phyloP scores from a whole-genome alignment of 1,140 invertebrate genomes.

The Radopholus similis region DNA sequence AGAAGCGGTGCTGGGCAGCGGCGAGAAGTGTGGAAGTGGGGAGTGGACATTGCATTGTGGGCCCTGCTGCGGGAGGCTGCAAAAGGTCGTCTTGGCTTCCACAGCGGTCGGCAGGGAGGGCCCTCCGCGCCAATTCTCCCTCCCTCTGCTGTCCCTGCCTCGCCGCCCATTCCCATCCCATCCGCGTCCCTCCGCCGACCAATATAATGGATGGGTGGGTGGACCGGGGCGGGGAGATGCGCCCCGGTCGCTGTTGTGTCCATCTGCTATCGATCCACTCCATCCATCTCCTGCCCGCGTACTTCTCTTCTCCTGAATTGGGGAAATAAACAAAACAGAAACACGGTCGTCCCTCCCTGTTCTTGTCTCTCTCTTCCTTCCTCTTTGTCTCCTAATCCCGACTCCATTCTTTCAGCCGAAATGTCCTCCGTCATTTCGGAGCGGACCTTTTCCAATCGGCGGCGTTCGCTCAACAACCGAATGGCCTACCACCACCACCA shows the following conservation, averaged over 20 bases:
- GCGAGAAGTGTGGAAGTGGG: too few species aligned
- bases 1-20: too few species aligned
- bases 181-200: background rate
- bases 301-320: too few species aligned
- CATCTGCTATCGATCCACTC: background rate
- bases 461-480: background rate
- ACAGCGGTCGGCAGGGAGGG: background rate
- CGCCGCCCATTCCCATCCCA: background rate
- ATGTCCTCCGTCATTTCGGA: conserved; percentile 2
- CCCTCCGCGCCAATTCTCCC: background rate
- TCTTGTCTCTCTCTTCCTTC: background rate
- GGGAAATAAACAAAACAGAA: too few species aligned
- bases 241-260: background rate
- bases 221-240: too few species aligned
- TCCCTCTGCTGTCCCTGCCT: background rate
- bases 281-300: too few species aligned
- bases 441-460: conserved; percentile 13
- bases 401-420: background rate
- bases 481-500: background rate
- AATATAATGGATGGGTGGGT: too few species aligned
- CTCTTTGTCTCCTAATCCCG: background rate
- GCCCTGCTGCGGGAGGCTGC: too few species aligned
- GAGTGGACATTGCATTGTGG: background rate
- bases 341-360: background rate
- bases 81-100: too few species aligned